Evolutionary conservation across 2,888 invertebrate species (phyloP), one percentile per base, ranked within the genome.

Genomic region (Ecliptopera silaceata): DNA sequence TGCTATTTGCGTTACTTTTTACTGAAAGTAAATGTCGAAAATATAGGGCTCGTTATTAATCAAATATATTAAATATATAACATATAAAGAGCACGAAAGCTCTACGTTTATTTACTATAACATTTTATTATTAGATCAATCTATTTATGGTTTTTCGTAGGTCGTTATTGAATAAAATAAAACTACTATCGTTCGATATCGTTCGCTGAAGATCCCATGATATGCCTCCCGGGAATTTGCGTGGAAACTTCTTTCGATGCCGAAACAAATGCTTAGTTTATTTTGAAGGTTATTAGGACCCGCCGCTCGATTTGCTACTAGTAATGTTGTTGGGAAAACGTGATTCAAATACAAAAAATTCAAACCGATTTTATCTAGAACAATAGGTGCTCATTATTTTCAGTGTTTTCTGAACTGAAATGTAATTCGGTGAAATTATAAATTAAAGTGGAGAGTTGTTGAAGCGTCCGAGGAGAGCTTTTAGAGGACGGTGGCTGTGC

Each of bases 231-330:
- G 41, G 34, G 29, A 18, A 13, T 36, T 45, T 17, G 26, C 15
- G 12, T 10, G 1, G 11, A 26, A 47, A 17, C 44, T 36, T 45
- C 3, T 44, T 53, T 12, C 15, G 42, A 26, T 4, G 1, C 36
- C 39, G 46, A 61, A 51, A 65, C 60, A 56, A 59, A 59, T 54
- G 69, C 48, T 69, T 75, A 72, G 80, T 75, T 71, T 75, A 70
- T 80, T 75, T 70, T 74, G 64, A 52, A 71, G 64, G 70, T 65
- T 72, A 64, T 69, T 67, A 62, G 61, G 63, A 63, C 70, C 70
- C 68, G 65, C 51, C 29, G 70, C 62, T 68, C 65, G 66, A 65
- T 73, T 73, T 72, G 72, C 72, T 71, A 70, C 65, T 74, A 68
- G 68, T 74, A 74, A 74, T 72, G 62, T 59, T 61, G 63, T 56